Base-by-base conservation (phyloP, 2,888 invertebrate genomes). In the Allacma fusca region DNA sequence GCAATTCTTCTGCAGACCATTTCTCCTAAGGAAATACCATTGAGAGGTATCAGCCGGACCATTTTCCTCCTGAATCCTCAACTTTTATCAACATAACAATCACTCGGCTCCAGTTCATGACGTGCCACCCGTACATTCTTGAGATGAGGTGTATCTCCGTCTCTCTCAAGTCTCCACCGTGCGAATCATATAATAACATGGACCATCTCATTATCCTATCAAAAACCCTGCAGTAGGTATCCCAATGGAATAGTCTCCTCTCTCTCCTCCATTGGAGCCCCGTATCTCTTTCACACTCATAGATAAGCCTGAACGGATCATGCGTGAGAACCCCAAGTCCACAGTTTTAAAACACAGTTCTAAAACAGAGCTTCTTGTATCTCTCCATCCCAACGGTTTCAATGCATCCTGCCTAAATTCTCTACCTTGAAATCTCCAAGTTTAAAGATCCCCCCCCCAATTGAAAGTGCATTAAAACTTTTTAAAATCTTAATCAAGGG, bases 21-120 rank as follows among this genome's bases (percentile, higher is more conserved):
- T 67, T 43, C 74, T 74, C 65, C 65, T 50, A 13, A 67, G 28
- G 44, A 74, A 74, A 74, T 44, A 65, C 40, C 74, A 74, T 65
- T 40, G 50, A 74, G 74, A 74, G 74, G 74, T 64, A 75, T 69
- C 34, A 68, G 69, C 72, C 75, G 71, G 75, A 75, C 75, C 78
- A 78, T 78, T 75, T 78, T 75, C 75, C 75, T 78, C 78, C 72
- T 78, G 44, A 75, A 72, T 78, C 59, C 79, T 79, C 79, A 77
- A 65, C 65, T 75, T 79, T 79, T 79, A 79, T 79, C 79, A 79
- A 79, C 79, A 79, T 79, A 74, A 79, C 77, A 71, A 79, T 79
- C 79, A 79, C 73, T 77, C 73, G 44, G 73, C 76, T 59, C 77
- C 68, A 77, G 64, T 73, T 79, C 76, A 79, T 79, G 76, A 67